These are phyloP conservation scores for Ectropis crepuscularia DNA, from an alignment of 2,888 invertebrate genomes.

Conservation along the genomic window DNA sequence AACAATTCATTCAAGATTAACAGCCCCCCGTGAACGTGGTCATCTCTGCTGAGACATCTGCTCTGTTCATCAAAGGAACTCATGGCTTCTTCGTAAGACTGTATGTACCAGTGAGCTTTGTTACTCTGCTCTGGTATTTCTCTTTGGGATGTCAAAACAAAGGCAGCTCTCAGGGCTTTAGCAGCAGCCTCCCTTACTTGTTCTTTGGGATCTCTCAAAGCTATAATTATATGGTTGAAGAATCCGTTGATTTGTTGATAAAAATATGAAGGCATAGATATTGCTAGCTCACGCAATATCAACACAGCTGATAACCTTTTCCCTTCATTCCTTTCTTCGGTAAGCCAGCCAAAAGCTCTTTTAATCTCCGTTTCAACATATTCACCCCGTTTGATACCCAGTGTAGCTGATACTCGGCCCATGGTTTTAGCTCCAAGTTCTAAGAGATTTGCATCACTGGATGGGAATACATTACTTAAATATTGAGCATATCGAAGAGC, in stretches of 20 bases:
- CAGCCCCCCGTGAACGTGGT: conserved; percentile 95
- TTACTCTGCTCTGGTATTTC: conserved; percentile 96
- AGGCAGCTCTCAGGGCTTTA: conserved; percentile 95
- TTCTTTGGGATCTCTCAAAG: conserved; percentile 95
- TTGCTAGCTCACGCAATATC: conserved; percentile 95
- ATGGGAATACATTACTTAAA: conserved; percentile 94
- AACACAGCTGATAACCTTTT: conserved; percentile 96
- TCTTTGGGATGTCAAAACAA: conserved; percentile 96
- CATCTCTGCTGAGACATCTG: conserved; percentile 92
- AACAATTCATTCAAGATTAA: conserved; percentile 97
- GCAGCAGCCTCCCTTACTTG: conserved; percentile 96
- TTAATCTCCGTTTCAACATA: conserved; percentile 98
- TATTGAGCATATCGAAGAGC: conserved; percentile 96
- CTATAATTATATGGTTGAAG: conserved; percentile 96
- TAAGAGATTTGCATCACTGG: conserved; percentile 94
- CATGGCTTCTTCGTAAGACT: conserved; percentile 95
- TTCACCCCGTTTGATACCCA: conserved; percentile 96
- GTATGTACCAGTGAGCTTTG: conserved; percentile 95
- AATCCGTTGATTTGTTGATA: conserved; percentile 96
- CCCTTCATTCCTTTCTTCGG: conserved; percentile 94
- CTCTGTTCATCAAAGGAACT: conserved; percentile 88
- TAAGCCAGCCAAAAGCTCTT: conserved; percentile 96
- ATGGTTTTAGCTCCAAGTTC: conserved; percentile 98
- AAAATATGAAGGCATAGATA: conserved; percentile 98
- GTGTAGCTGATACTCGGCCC: conserved; percentile 94